Evolutionary conservation across 2,888 invertebrate genomes (phyloP), one percentile per base, ranked within the genome.

Genomic region (Eilema caniola): DNA sequence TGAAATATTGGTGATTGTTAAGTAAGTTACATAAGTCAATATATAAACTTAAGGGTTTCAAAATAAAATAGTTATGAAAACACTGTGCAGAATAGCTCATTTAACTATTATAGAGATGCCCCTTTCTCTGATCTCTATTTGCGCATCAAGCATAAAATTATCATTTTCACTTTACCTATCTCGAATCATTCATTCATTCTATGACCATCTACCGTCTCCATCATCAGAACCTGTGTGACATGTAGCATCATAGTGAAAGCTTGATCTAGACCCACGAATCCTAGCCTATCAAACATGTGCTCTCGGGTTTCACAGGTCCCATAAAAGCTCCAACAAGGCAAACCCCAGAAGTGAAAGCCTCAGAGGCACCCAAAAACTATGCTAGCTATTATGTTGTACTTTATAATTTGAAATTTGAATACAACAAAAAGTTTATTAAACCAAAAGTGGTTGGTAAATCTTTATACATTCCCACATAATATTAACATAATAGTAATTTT

Each of bases 401-500:
- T n/a, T n/a, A n/a, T n/a, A n/a, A n/a, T n/a, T n/a, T n/a, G n/a
- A n/a, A n/a, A n/a, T n/a, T n/a, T n/a, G n/a, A n/a, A n/a, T n/a
- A n/a, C n/a, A n/a, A n/a, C n/a, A n/a, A n/a, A n/a, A n/a, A n/a
- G n/a, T n/a, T n/a, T n/a, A n/a, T n/a, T n/a, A n/a, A n/a, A n/a
- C n/a, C n/a, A n/a, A n/a, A n/a, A n/a, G n/a, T n/a, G n/a, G n/a
- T 70, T 66, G 70, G 66, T 74, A 67, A 77, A 73, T 71, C 71
- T 41, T 71, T 3, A 5, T 16, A 33, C 31, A 57, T 37, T 74
- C 57, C 68, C 69, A 67, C 23, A 69, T 73, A 75, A 78, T 75
- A 80, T 85, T 85, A 81, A 83, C 83, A 86, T 85, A 85, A 84
- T 83, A 84, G 86, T 89, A 86, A 86, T 85, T 87, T 83, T 84